Conservation (phyloP, 2,797 vertebrate genomes). For the Cossypha dichroa region DNA sequence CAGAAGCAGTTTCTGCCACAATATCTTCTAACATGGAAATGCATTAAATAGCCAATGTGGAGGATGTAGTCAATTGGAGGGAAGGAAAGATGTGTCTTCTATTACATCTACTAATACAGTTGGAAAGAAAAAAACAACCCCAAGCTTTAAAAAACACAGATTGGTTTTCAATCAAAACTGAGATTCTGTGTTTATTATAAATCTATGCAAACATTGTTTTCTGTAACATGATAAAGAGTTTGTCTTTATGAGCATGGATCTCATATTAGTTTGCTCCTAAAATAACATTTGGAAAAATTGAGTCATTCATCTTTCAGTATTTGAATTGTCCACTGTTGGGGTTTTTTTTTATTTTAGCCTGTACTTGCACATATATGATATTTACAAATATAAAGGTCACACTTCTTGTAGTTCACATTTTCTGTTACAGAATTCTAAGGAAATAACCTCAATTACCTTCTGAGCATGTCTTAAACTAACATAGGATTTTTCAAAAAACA, state of each 20-base stretch:
- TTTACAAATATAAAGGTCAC: not conserved
- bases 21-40: not conserved
- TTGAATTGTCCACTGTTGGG: not conserved
- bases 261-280: not conserved
- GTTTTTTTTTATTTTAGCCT: not conserved
- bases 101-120: not conserved
- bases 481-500: not conserved
- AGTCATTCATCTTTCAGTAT: not conserved
- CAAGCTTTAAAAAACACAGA: not conserved
- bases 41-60: not conserved
- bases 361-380: not conserved
- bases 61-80: not conserved
- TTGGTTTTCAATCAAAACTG: not conserved
- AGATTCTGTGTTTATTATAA: not conserved
- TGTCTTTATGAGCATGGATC: not conserved
- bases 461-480: not conserved
- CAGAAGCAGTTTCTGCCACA: not conserved
- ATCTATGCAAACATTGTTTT: not conserved
- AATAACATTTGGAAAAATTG: not conserved
- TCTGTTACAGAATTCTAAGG: not conserved
- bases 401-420: not conserved
- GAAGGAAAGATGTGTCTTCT: not conserved
- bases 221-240: not conserved
- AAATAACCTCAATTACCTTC: not conserved
- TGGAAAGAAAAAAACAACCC: fast-evolving